phyloP scores from a whole-genome alignment of 2,797 vertebrate genomes.

The Etheostoma perlongum region DNA sequence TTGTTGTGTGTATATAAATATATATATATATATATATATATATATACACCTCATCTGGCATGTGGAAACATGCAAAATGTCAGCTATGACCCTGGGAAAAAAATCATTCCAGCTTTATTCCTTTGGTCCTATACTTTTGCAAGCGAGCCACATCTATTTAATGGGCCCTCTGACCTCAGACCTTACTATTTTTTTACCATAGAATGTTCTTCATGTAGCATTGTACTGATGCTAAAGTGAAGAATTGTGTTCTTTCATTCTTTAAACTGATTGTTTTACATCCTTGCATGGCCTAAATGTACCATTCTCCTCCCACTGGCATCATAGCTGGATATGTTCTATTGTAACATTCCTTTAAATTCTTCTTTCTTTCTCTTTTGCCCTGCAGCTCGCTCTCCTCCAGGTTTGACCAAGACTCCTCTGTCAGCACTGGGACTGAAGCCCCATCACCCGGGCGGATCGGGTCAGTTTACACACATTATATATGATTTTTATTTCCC shows the following conservation, averaged over 20 bases:
- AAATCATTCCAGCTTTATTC: not conserved
- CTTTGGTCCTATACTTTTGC: not conserved
- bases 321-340: not conserved
- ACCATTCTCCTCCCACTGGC: not conserved
- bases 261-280: not conserved
- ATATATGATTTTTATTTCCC: not conserved
- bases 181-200: not conserved
- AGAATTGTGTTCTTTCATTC: not conserved
- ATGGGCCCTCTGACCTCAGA: not conserved
- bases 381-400: slow-evolving; percentile 67
- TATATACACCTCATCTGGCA: no score
- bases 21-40: no score
- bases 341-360: not conserved
- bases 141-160: not conserved
- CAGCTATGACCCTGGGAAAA: no score
- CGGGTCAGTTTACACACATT: slow-evolving; percentile 66
- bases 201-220: slow-evolving; percentile 1
- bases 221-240: not conserved
- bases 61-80: not conserved
- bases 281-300: slow-evolving; percentile 1
- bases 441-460: slow-evolving; percentile 81
- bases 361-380: not conserved
- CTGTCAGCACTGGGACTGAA: slow-evolving; percentile 90
- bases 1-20: no score
- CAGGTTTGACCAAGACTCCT: slow-evolving; percentile 87